phyloP scores from a whole-genome alignment of 2,113 vertebrate genomes.

The Butorides virescens region DNA sequence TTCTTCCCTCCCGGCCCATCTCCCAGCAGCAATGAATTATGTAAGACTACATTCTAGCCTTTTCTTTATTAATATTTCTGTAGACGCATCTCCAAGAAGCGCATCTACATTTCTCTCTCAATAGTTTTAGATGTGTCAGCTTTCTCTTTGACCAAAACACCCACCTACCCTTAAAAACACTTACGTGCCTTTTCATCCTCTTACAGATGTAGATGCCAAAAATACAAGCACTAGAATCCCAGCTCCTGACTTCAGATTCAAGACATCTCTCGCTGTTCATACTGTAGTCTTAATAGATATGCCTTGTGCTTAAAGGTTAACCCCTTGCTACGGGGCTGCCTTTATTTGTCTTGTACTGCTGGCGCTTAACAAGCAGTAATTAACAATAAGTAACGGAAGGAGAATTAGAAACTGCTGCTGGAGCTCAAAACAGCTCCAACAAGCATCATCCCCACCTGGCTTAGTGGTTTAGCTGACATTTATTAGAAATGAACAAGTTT shows the following conservation, averaged over 20 bases:
- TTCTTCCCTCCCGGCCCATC: slow-evolving; percentile 71
- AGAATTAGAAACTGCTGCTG: not conserved
- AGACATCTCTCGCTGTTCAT: not conserved
- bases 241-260: not conserved
- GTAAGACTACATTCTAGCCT: slow-evolving; percentile 64
- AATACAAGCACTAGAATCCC: not conserved
- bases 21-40: slow-evolving; percentile 78
- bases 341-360: not conserved
- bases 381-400: not conserved
- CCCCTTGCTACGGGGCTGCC: not conserved
- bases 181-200: not conserved
- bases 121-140: not conserved
- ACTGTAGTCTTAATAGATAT: not conserved
- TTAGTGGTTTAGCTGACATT: slow-evolving; percentile 3
- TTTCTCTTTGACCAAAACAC: not conserved
- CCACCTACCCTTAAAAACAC: not conserved
- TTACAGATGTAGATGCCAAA: not conserved
- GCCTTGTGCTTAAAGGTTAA: not conserved
- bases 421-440: not conserved
- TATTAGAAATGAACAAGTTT: slow-evolving; percentile 45
- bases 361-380: not conserved
- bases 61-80: slow-evolving; percentile 57
- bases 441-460: not conserved
- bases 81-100: slow-evolving; percentile 9
- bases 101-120: not conserved